Evolutionary conservation across 2,113 vertebrate genomes (phyloP), one percentile per base, ranked within the genome.

Genomic region (Vireo altiloquus): DNA sequence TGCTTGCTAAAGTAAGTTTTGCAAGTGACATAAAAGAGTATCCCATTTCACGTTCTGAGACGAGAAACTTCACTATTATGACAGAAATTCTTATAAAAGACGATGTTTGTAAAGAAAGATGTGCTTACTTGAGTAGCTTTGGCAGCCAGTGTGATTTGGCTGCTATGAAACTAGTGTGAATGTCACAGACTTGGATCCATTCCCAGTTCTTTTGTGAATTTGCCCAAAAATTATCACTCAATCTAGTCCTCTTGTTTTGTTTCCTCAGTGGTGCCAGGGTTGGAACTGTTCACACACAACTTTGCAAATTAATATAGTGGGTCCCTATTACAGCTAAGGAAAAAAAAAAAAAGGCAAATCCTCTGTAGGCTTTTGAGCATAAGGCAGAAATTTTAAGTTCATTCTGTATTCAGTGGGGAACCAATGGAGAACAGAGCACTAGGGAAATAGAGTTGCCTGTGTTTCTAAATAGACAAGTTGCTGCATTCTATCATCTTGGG

Each of bases 151-250:
- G 28, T 81, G 75, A 77, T 88, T 87, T 91, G 75, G 82, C 82
- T 90, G 52, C 78, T 56, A 35, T 30, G 50, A 72, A 85, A 82
- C 35, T 54, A 40, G 28, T 35, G 42, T 4, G 35, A 82, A 87
- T 80, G 82, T 86, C 84, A 83, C 37, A 88, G 56, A 78, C 52
- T 90, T 94, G 95, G 93, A 90, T 93, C 49, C 25, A 27, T 78
- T 96, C 87, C 85, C 6, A 2, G 61, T 27, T 91, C 87, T 44
- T 94, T 90, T 82, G 82, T 71, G 76, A 95, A 91, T 47, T 95
- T 94, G 92, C 82, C 63, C 63, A 90, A 90, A 90, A 95, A 68
- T 94, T 89, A 92, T 80, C 75, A 66, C 75, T 93, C 75, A 88
- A 33, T 77, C 70, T 61, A 72, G 37, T 63, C 46, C 33, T 74